phyloP scores from a whole-genome alignment of 2,888 invertebrate species.

The Pollenia labialis region DNA sequence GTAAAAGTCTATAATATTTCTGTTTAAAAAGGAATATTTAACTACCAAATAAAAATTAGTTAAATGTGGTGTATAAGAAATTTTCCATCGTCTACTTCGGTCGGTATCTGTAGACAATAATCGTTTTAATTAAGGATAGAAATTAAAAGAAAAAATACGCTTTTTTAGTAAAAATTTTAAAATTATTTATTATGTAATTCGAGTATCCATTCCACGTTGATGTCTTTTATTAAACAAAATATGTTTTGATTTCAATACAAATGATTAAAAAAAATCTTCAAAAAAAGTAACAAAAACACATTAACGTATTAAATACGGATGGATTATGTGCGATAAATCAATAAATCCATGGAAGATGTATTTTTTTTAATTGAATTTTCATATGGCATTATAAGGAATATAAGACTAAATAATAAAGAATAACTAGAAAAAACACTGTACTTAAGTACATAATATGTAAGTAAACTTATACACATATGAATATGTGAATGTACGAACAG shows the following conservation, averaged over 20 bases:
- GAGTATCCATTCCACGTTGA: background rate
- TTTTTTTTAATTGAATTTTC: constrained; percentile 47
- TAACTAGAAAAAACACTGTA: background rate
- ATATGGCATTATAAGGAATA: constrained; percentile 26
- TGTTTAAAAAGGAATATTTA: background rate
- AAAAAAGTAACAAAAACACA: background rate
- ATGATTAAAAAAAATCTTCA: background rate
- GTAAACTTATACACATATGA: background rate
- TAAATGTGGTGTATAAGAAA: constrained; percentile 21
- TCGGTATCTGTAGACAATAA: constrained; percentile 47
- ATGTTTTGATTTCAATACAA: background rate
- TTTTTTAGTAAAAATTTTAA: constrained; percentile 29
- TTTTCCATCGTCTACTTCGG: constrained; percentile 41
- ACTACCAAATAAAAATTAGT: background rate
- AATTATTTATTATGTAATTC: constrained; percentile 48
- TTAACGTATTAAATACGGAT: constrained; percentile 19
- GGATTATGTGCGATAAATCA: constrained; percentile 66
- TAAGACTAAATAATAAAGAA: constrained; percentile 9
- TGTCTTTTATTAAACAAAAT: background rate
- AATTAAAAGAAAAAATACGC: constrained; percentile 13
- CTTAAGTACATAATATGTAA: background rate
- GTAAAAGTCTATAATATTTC: background rate
- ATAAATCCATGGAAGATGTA: constrained; percentile 48
- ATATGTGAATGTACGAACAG: background rate
- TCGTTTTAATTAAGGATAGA: constrained; percentile 24